These are phyloP conservation scores for Cartodere bifasciata DNA, from an alignment of 2,888 invertebrate species.

Conservation along the genomic window DNA sequence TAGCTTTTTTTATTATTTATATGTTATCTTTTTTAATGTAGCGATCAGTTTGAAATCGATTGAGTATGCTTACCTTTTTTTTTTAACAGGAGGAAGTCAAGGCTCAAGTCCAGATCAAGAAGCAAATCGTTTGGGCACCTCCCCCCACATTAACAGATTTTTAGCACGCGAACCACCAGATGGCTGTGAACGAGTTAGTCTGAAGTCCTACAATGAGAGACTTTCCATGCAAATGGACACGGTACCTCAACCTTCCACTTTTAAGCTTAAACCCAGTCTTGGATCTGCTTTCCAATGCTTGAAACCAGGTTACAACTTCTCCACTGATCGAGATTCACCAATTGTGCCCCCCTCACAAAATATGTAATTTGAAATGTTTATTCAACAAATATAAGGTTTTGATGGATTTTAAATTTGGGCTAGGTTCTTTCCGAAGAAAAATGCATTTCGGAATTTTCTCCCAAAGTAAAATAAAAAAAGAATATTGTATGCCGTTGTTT, in stretches of 20 bases:
- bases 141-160: conserved; percentile 75
- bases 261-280: conserved; percentile 65
- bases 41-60: neutral
- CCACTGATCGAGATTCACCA: conserved; percentile 23
- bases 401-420: too few species aligned
- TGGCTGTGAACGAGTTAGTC: conserved; percentile 75
- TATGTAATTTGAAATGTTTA: conserved; percentile 18
- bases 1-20: too few species aligned
- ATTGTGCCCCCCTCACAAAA: conserved; percentile 27
- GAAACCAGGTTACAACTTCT: conserved; percentile 30
- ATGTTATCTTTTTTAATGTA: too few species aligned
- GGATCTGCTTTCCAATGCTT: conserved; percentile 72
- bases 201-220: conserved; percentile 39
- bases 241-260: conserved; percentile 49
- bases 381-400: too few species aligned
- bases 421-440: too few species aligned
- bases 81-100: conserved; percentile 53
- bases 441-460: too few species aligned
- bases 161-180: conserved; percentile 79
- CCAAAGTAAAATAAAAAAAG: too few species aligned
- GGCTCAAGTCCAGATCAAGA: conserved; percentile 68
- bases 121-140: conserved; percentile 57
- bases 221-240: conserved; percentile 12
- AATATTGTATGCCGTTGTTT: too few species aligned
- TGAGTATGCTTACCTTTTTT: conserved; percentile 10